A percentile compares a stretch with the other conserved stretches of the same genome.
These are phyloP conservation scores for Dendrocopos noguchii DNA, from an alignment of 2,113 vertebrate genomes.

Conservation along the genomic window DNA sequence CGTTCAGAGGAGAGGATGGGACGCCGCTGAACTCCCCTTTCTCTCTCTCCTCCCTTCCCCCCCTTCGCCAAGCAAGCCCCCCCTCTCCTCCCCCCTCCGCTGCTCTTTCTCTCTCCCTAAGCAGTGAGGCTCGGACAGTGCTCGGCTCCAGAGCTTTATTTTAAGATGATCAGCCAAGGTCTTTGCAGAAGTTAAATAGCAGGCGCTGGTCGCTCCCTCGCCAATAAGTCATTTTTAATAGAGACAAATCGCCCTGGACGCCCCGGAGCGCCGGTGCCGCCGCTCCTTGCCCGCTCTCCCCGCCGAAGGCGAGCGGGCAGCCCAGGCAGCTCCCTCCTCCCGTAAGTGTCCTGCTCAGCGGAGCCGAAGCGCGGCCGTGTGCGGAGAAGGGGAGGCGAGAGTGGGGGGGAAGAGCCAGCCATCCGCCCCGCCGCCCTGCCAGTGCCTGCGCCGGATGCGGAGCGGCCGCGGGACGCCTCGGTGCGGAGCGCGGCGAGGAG, in stretches of 20 bases:
- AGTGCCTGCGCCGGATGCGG: constrained; percentile 44
- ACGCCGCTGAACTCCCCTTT: constrained; percentile 51
- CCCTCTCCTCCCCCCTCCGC: neutral
- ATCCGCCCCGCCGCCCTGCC: neutral
- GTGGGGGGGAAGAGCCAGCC: constrained; percentile 16
- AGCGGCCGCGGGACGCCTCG: constrained; percentile 44
- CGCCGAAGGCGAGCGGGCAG: constrained; percentile 34
- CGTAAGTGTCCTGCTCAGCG: constrained; percentile 60
- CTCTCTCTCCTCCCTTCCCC: constrained; percentile 36
- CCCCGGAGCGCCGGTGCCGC: constrained; percentile 37
- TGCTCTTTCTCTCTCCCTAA: constrained; percentile 28
- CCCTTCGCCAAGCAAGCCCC: neutral
- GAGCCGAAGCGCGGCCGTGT: constrained; percentile 48
- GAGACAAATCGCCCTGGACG: constrained; percentile 56
- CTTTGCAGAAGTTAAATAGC: constrained; percentile 61
- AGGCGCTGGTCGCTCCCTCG: neutral
- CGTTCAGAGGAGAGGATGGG: constrained; percentile 2
- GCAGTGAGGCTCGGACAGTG: constrained; percentile 61
- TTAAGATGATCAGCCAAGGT: constrained; percentile 57
- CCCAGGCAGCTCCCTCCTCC: constrained; percentile 16
- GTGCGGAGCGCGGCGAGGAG: constrained; percentile 37
- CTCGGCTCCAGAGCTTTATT: constrained; percentile 41
- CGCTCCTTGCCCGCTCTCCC: neutral
- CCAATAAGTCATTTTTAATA: constrained; percentile 55
- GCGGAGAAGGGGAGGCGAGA: constrained; percentile 47